Evolutionary conservation across 2,888 invertebrate genomes (phyloP).

Genomic region (Limnephilus marmoratus): DNA sequence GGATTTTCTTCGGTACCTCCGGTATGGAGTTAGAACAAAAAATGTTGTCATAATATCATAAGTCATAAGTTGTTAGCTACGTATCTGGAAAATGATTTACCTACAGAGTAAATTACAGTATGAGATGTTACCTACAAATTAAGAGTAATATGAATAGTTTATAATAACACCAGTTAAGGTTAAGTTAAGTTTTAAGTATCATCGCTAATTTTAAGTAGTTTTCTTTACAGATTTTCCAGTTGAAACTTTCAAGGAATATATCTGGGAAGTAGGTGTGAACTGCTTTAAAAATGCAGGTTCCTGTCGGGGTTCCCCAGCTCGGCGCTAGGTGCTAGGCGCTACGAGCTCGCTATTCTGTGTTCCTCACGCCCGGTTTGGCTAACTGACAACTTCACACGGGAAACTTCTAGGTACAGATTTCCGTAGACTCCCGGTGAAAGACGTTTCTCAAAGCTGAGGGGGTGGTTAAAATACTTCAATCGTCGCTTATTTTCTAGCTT

Average conservation of each 20-base stretch:
- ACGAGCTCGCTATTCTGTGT: background rate
- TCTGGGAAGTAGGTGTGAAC: constrained; percentile 59
- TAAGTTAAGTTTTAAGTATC: background rate
- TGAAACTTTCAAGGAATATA: constrained; percentile 27
- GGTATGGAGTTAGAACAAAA: too few relatives aligned
- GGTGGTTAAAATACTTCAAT: background rate
- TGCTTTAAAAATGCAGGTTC: constrained; percentile 62
- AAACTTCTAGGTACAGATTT: background rate
- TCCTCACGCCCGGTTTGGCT: constrained; percentile 2
- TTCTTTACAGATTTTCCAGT: constrained; percentile 20
- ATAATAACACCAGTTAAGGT: background rate
- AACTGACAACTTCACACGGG: constrained; percentile 14
- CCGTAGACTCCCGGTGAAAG: background rate
- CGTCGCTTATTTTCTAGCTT: background rate
- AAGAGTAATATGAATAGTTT: background rate
- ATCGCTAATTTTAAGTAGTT: constrained; percentile 17
- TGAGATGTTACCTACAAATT: background rate
- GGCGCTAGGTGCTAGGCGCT: background rate
- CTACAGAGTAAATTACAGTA: background rate
- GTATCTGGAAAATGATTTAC: too few relatives aligned
- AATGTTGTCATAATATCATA: too few relatives aligned
- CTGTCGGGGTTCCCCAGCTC: constrained; percentile 33
- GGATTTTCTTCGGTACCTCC: too few relatives aligned
- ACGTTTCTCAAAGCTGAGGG: background rate
- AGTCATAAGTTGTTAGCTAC: background rate